These are phyloP conservation scores for Acronicta aceris DNA, from an alignment of 2,888 invertebrate genomes.

Conservation along the genomic window DNA sequence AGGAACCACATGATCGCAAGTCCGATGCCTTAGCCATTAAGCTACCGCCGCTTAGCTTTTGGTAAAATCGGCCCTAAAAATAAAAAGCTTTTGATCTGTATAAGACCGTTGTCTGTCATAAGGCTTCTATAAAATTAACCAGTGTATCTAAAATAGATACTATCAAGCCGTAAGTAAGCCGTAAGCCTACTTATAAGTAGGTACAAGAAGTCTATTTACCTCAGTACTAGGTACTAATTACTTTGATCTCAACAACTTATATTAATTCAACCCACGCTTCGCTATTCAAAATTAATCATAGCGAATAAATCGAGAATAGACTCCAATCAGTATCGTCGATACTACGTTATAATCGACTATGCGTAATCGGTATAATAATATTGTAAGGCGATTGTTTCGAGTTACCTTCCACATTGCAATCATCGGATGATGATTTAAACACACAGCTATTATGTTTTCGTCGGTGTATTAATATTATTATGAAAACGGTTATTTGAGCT, in stretches of 20 bases:
- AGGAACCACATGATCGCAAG: too few relatives aligned
- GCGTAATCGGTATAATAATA: conserved; percentile 19
- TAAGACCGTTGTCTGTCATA: too few relatives aligned
- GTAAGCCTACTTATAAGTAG: too few relatives aligned
- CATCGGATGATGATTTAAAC: conserved; percentile 39
- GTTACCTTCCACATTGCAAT: conserved; percentile 15
- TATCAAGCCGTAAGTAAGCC: too few relatives aligned
- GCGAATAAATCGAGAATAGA: conserved; percentile 34
- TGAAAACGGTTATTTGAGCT: conserved; percentile 26
- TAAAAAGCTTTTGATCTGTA: too few relatives aligned
- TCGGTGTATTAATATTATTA: conserved; percentile 31
- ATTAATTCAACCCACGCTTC: conserved; percentile 41
- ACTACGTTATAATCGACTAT: not conserved
- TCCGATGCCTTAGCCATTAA: too few relatives aligned
- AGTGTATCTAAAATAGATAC: too few relatives aligned
- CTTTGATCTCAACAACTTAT: conserved; percentile 29
- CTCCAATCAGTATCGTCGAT: not conserved
- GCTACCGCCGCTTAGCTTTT: too few relatives aligned
- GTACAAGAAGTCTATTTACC: conserved; percentile 10
- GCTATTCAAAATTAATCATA: conserved; percentile 51
- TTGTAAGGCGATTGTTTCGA: conserved; percentile 19
- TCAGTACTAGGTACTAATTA: conserved; percentile 20
- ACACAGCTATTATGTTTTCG: conserved; percentile 60
- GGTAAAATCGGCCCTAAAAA: too few relatives aligned
- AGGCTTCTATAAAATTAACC: too few relatives aligned